phyloP scores from a whole-genome alignment of 2,797 vertebrate genomes.

The Momotus momota region DNA sequence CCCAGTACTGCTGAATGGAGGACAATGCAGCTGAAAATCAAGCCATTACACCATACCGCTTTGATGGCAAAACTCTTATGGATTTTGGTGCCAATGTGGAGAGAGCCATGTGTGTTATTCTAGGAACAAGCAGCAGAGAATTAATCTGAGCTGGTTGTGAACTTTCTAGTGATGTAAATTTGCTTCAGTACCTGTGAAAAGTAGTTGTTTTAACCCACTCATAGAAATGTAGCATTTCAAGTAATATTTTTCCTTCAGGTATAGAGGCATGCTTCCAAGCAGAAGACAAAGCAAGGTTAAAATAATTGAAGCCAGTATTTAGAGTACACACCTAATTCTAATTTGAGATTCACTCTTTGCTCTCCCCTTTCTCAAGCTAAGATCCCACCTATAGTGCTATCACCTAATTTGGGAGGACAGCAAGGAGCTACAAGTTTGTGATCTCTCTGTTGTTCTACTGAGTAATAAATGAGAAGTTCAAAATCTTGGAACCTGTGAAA shows the following conservation, averaged over 20 bases:
- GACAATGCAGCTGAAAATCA: background rate
- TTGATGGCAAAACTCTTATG: rapidly evolving
- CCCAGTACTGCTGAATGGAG: background rate
- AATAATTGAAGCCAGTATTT: background rate
- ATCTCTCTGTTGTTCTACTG: background rate
- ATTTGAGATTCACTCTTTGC: background rate
- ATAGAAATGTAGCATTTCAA: background rate
- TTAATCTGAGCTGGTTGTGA: background rate
- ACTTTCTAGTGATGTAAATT: background rate
- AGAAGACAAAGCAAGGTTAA: background rate
- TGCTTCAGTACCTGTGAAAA: background rate
- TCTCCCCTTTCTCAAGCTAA: background rate
- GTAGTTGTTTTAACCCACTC: background rate
- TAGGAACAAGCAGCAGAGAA: background rate
- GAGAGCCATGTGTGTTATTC: background rate
- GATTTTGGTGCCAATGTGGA: background rate
- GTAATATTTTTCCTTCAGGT: background rate
- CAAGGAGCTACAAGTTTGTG: background rate
- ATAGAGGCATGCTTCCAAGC: background rate
- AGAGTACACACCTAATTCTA: background rate
- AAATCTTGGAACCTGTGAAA: background rate
- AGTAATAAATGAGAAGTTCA: background rate
- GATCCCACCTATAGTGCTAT: background rate
- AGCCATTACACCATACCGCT: background rate
- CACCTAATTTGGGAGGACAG: background rate